These are phyloP conservation scores for Microdon myrmicae DNA, from an alignment of 2,888 invertebrate species.

Conservation along the genomic window DNA sequence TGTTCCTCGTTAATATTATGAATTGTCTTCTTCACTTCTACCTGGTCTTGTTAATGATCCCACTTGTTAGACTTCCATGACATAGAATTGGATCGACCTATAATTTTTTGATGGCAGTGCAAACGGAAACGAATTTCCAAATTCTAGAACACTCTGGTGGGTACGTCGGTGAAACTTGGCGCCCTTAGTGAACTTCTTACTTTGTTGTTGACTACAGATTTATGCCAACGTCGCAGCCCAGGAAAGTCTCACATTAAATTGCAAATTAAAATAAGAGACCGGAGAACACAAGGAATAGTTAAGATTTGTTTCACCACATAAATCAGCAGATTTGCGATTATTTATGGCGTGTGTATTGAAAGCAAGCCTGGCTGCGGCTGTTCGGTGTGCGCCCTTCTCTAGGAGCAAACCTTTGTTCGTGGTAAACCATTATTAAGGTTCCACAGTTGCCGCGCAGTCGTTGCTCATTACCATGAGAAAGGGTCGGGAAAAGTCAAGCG, in stretches of 20 bases:
- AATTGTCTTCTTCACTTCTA: too few species aligned
- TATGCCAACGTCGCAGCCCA: conserved; percentile 30
- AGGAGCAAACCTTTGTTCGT: conserved; percentile 18
- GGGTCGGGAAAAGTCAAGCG: conserved; percentile 24
- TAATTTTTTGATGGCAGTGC: too few species aligned
- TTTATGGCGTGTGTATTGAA: conserved; percentile 49
- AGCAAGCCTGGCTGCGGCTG: conserved; percentile 38
- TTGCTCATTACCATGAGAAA: conserved; percentile 50
- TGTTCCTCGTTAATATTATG: too few species aligned
- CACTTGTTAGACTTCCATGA: too few species aligned
- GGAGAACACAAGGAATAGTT: conserved; percentile 23
- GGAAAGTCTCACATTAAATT: conserved; percentile 33
- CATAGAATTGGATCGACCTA: too few species aligned
- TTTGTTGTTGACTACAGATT: too few species aligned
- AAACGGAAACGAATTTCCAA: too few species aligned
- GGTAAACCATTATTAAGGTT: conserved; percentile 21
- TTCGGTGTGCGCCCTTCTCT: conserved; percentile 8
- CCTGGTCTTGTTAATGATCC: too few species aligned
- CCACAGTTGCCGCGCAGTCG: conserved; percentile 14
- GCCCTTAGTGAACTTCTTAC: too few species aligned
- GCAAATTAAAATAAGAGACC: conserved; percentile 6
- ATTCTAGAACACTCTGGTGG: too few species aligned
- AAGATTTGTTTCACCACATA: conserved; percentile 53
- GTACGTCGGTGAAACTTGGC: too few species aligned
- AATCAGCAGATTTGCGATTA: conserved; percentile 53